A percentile compares a stretch with the other conserved stretches of the same genome.
Evolutionary conservation across 1,140 invertebrate species (phyloP).

Genomic region (Phocides pigmalion): DNA sequence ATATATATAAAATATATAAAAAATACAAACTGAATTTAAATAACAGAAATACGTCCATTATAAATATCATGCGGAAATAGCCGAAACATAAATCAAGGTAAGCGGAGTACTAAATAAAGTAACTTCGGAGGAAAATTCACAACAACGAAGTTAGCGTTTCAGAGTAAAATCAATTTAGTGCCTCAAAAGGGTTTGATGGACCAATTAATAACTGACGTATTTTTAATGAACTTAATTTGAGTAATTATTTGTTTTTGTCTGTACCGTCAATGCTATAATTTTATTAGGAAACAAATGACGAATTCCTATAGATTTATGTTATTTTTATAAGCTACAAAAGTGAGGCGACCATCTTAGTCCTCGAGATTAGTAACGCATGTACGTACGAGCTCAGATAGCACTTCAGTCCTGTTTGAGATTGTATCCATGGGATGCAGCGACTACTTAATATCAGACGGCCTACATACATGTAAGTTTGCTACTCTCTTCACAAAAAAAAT

Average conservation of each 20-base stretch:
- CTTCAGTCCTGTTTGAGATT: no score
- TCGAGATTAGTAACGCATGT: no score
- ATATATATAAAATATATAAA: neutral
- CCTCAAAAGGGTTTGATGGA: constrained; percentile 22
- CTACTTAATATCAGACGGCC: no score
- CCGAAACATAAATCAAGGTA: neutral
- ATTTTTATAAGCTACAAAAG: no score
- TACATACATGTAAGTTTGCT: no score
- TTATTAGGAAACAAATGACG: no score
- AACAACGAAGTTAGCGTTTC: constrained; percentile 12
- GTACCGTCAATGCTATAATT: neutral
- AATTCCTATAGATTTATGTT: neutral
- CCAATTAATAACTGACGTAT: constrained; percentile 11
- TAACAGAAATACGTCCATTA: neutral
- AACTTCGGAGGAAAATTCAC: constrained; percentile 12
- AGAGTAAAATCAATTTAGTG: constrained; percentile 19
- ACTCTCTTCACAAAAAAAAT: no score
- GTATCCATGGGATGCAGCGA: no score
- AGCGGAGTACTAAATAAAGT: neutral
- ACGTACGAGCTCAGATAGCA: no score
- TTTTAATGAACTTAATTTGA: constrained; percentile 10
- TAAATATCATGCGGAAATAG: neutral
- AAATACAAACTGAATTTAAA: neutral
- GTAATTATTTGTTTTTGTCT: constrained; percentile 2
- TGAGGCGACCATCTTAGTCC: no score